Evolutionary conservation across 2,797 vertebrate species (phyloP), one percentile per base, ranked within the genome.

Genomic region (Sphenodon punctatus): DNA sequence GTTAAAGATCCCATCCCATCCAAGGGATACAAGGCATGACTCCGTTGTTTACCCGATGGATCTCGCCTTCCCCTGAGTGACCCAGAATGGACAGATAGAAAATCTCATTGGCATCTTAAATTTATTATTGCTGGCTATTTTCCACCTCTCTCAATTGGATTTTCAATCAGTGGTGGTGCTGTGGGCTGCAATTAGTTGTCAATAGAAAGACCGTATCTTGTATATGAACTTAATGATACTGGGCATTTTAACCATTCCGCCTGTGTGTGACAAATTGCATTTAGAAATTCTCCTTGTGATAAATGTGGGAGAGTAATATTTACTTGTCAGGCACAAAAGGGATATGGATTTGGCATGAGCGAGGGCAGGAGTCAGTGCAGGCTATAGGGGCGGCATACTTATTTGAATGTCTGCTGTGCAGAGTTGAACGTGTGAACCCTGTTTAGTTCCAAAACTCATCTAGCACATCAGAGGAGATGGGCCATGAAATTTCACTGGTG

Each of bases 171-270:
- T n/a, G n/a, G 83, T 88, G 76, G 88, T 89, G 90, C 88, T 81
- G 72, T 88, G 88, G 87, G 1, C 79, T 89, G 78, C 85, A 89
- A 92, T 90, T 92, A 92, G 91, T 91, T 92, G 90, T 90, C 90
- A 91, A 92, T 88, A 88, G 88, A 90, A 92, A 92, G 85, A 91
- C 87, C 93, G 90, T 91, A 91, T 93, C 93, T 91, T 90, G n/a
- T 88, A 89, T 80, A 76, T 76, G 78, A 67, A 43, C 83, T 86
- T 90, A 93, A 93, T 76, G 85, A 86, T 85, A 90, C 84, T 84
- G 90, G 90, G 91, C 91, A 93, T 88, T 91, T 89, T 90, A 93
- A 93, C 90, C 79, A 87, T 87, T 88, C 88, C 78, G 86, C 76
- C 90, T 89, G 84, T 90, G 34, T 34, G 68, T 15, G 85, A 66